phyloP scores from a whole-genome alignment of 2,113 vertebrate genomes.

The Spizaetus ornatus region DNA sequence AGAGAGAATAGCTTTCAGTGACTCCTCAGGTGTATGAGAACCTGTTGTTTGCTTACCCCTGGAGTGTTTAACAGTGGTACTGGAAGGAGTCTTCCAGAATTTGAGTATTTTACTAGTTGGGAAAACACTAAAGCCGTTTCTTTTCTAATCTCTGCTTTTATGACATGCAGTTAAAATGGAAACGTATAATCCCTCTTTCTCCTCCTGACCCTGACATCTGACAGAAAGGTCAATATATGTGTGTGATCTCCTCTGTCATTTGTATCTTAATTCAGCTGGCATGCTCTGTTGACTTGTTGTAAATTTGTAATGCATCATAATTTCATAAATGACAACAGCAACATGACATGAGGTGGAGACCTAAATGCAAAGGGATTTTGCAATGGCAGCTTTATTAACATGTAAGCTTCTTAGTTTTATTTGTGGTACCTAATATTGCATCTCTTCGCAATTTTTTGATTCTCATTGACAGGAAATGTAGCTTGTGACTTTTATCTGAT shows the following conservation, averaged over 20 bases:
- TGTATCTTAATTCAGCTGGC: background rate
- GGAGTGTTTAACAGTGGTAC: background rate
- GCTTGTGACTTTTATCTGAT: background rate
- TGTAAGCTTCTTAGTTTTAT: background rate
- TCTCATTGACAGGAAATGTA: background rate
- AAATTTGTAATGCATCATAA: background rate
- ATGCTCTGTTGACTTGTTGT: background rate
- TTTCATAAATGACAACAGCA: background rate
- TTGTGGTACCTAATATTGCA: background rate
- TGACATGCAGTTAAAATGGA: background rate
- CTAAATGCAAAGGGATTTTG: background rate
- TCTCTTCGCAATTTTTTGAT: background rate
- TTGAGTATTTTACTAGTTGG: background rate
- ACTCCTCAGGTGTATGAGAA: background rate
- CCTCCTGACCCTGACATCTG: background rate
- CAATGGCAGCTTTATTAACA: background rate
- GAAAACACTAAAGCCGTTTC: background rate
- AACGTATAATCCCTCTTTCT: background rate
- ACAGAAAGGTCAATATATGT: background rate
- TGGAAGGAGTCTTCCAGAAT: background rate
- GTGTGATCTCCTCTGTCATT: background rate
- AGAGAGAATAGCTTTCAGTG: background rate
- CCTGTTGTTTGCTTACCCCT: background rate
- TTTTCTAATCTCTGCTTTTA: background rate
- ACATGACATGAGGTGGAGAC: background rate